Base-by-base conservation (phyloP, 2,888 invertebrate genomes). In the Rutpela maculata region DNA sequence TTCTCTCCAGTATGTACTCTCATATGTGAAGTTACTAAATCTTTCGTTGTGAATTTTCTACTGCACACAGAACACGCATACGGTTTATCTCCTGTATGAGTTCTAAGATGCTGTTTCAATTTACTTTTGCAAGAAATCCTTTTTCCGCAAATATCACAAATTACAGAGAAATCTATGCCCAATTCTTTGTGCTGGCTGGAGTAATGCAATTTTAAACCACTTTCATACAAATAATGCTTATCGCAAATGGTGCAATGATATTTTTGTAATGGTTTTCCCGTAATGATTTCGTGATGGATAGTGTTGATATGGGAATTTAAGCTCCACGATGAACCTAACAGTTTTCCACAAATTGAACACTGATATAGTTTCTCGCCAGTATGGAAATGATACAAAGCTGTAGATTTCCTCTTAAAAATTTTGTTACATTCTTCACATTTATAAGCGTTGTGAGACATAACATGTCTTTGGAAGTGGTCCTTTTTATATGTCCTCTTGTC, bases 191-290 rank as follows among this genome's bases (percentile, higher is more conserved):
- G 86, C 31, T 84, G 81, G 50, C 84, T 82, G 56, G 84, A 80
- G 59, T 84, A 91, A 75, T 92, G 92, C 15, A 88, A 81, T 67
- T 84, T 88, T 5, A 87, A 78, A 31, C 89, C 89, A 11, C 86
- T 84, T 19, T 85, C 85, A 15, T 88, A 85, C 5, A 85, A 81
- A 76, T 89, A 90, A 38, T 88, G 85, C 43, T 90, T 87, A 0
- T 88, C 88, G 78, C 92, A 92, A 15, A 90, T 89, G 0, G 90
- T 86, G 71, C 93, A 93, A 68, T 86, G 83, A 78, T 84, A 81
- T 88, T 90, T 26, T 85, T 85, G 15, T 78, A 85, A 0, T 85
- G 88, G 83, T 74, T 82, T 82, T 26, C 85, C 82, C 0, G 83
- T 83, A 68, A 81, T 80, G 0, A 89, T 83, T 73, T 91, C 90